Base-by-base conservation (phyloP, 2,888 invertebrate genomes). In the Euzetes globulus region DNA sequence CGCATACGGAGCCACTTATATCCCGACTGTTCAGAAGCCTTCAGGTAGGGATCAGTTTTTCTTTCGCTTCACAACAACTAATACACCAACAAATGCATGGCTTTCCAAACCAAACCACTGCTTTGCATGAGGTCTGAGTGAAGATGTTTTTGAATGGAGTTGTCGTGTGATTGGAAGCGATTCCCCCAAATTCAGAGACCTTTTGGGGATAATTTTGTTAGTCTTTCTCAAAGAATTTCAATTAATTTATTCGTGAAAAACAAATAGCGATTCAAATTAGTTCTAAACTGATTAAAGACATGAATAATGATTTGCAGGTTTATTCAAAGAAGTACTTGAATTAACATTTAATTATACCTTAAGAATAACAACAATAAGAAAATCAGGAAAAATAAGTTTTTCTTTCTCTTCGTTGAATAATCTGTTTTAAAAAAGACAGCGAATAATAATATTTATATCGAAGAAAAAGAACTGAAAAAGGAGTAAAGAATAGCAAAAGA, bases 1-100 rank as follows among this genome's bases (percentile, higher is more conserved):
- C 86, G 88, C 88, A 80, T 86, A 87, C 81, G 90, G 90, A 82
- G 87, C 86, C 79, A 87, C 87, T 80, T 87, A 87, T 83, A 86
- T 88, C 83, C 90, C 90, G 81, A 86, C 88, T 80, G 86, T 89
- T 82, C 85, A 88, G 82, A 87, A 87, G 83, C 87, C 88, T 79
- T 87, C 88, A 88, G 90, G 90, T 90, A 88, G 83, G 81, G 29
- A 27, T 45, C 41, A 33, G 29, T 19, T 41, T 47, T 29, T 29
- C 27, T 25, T 71, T 45, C 29, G 27, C 29, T 55, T 50, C n/a
- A 70, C 22, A 25, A 19, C 25, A 47, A 70, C 70, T 70, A 70
- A 70, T 70, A 70, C 70, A 70, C 25, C 41, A 22, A 70, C 25
- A 17, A 70, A 58, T 58, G 58, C 58, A 58, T 58, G 58, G 58